These are phyloP conservation scores for Hypena proboscidalis DNA, from an alignment of 2,888 invertebrate genomes.

Conservation along the genomic window DNA sequence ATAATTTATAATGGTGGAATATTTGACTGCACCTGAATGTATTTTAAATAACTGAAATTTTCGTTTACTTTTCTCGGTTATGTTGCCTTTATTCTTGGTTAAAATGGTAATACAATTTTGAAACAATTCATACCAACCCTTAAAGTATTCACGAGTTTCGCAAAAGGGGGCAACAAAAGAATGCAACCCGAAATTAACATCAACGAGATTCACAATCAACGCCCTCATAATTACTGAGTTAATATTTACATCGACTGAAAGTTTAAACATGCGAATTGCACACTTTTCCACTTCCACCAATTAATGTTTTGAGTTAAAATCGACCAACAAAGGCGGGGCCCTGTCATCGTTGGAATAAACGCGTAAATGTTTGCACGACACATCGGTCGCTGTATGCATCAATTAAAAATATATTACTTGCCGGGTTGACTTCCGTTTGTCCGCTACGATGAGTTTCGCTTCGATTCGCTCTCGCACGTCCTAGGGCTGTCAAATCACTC, in stretches of 20 bases:
- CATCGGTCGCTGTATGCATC: slow-evolving; percentile 74
- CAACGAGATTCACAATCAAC: slow-evolving; percentile 62
- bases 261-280: slow-evolving; percentile 75
- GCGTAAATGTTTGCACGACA: slow-evolving; percentile 79
- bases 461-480: slow-evolving; percentile 26
- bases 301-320: slow-evolving; percentile 76
- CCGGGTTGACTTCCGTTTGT: slow-evolving; percentile 65
- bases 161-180: slow-evolving; percentile 33
- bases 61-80: too few species aligned
- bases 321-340: slow-evolving; percentile 68
- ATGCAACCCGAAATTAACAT: slow-evolving; percentile 49
- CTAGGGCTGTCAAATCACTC: slow-evolving; percentile 17
- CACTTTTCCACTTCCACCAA: slow-evolving; percentile 79
- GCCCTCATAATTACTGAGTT: slow-evolving; percentile 70
- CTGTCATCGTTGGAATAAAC: slow-evolving; percentile 70
- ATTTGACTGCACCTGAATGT: too few species aligned
- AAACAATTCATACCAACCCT: slow-evolving; percentile 10
- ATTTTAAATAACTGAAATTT: too few species aligned
- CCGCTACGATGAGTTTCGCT: slow-evolving; percentile 46
- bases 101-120: slow-evolving; percentile 2
- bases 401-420: slow-evolving; percentile 82
- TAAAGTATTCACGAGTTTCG: slow-evolving; percentile 26
- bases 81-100: neutral
- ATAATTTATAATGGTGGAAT: too few species aligned
- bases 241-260: slow-evolving; percentile 71